phyloP scores from a whole-genome alignment of 2,797 vertebrate genomes.

The Bradypodion pumilum region DNA sequence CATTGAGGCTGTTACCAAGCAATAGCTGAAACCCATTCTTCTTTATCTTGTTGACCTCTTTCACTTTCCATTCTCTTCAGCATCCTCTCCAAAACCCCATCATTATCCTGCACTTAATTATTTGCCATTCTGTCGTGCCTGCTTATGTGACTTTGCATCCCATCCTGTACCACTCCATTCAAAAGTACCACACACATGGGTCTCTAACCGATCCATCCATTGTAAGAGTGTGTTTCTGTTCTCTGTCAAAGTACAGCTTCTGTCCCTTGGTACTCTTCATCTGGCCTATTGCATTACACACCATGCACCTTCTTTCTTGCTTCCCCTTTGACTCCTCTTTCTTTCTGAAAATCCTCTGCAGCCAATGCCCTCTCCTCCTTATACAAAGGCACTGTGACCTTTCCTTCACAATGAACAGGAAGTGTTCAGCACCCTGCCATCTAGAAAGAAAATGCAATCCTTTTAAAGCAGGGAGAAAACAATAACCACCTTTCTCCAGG shows the following conservation, averaged over 20 bases:
- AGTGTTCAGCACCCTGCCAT: neutral
- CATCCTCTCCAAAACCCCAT: neutral
- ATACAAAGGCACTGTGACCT: conserved; percentile 7
- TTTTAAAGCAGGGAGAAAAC: neutral
- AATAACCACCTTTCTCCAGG: neutral
- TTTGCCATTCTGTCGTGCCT: neutral
- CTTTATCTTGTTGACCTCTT: neutral
- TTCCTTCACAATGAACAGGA: conserved; percentile 8
- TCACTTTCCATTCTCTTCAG: neutral
- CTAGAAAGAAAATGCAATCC: neutral
- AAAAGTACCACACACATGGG: neutral
- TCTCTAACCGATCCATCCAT: neutral
- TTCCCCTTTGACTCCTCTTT: neutral
- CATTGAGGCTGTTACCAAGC: neutral
- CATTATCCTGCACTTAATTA: neutral
- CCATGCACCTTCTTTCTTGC: neutral
- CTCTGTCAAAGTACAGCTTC: neutral
- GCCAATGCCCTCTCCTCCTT: neutral
- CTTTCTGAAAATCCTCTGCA: neutral
- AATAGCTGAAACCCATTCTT: neutral
- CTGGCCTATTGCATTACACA: neutral
- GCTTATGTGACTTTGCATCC: neutral
- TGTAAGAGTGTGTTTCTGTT: neutral
- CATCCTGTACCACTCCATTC: neutral
- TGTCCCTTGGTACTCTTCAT: neutral